phyloP scores from a whole-genome alignment of 2,797 vertebrate genomes.

The Sebastes oblongus region DNA sequence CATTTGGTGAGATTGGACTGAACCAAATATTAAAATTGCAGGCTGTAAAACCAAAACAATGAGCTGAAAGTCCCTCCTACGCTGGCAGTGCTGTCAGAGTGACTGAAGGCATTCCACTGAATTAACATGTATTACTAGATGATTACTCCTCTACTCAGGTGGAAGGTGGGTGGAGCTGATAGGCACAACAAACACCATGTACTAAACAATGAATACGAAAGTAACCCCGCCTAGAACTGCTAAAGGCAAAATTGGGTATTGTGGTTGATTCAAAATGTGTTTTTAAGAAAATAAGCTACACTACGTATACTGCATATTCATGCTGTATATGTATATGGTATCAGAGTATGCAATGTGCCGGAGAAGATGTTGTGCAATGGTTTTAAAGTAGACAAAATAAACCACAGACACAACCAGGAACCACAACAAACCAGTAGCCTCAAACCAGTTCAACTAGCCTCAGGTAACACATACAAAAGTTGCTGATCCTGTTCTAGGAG shows the following conservation, averaged over 20 bases:
- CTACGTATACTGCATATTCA: too few species aligned
- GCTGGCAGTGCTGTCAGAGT: too few species aligned
- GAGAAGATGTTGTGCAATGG: neutral
- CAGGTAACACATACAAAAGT: neutral
- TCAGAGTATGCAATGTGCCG: neutral
- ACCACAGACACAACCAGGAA: neutral
- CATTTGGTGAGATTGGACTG: neutral
- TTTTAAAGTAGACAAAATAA: neutral
- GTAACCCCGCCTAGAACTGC: neutral
- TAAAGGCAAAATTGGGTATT: neutral
- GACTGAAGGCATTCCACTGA: neutral
- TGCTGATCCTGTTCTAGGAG: neutral
- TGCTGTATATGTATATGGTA: too few species aligned
- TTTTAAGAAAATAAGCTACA: neutral
- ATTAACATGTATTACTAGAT: too few species aligned
- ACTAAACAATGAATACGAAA: neutral
- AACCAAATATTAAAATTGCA: neutral
- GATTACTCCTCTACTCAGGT: neutral
- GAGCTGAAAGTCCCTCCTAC: neutral
- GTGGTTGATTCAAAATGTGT: neutral
- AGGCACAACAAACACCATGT: neutral
- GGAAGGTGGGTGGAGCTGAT: neutral
- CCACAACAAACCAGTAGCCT: neutral
- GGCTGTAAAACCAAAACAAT: neutral
- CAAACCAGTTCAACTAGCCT: neutral